Evolutionary conservation across 2,113 vertebrate species (phyloP).

Genomic region (Mellivora capensis): DNA sequence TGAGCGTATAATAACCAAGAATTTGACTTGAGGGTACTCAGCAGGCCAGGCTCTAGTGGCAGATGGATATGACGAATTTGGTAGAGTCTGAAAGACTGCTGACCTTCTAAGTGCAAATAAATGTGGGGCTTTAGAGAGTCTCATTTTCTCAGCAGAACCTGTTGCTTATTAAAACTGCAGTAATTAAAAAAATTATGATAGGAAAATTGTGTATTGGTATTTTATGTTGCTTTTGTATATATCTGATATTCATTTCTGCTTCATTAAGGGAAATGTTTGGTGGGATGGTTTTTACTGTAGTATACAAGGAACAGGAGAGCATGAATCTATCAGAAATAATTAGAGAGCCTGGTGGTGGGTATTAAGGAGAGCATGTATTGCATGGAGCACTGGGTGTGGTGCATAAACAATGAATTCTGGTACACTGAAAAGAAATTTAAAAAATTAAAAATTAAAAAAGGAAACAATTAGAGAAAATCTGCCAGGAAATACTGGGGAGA

Average conservation of each 20-base stretch:
- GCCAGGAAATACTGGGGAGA: neutral
- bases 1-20: neutral
- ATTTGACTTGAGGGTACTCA: neutral
- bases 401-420: too few relatives aligned
- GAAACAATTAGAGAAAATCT: neutral
- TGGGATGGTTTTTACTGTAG: neutral
- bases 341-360: neutral
- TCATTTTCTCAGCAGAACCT: neutral
- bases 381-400: too few relatives aligned
- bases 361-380: too few relatives aligned
- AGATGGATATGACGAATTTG: neutral
- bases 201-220: neutral
- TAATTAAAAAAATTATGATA: neutral
- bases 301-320: neutral
- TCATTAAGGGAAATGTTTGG: neutral
- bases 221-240: neutral
- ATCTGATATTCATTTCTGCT: neutral
- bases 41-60: neutral
- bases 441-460: too few relatives aligned
- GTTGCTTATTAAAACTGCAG: neutral
- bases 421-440: too few relatives aligned
- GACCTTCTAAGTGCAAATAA: neutral
- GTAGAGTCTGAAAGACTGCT: neutral
- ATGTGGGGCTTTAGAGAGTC: neutral
- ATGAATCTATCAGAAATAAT: neutral